A percentile compares a stretch with the other conserved stretches of the same genome.
These are phyloP conservation scores for Dyspetes luteomarginatus DNA, from an alignment of 2,888 invertebrate genomes.

Conservation along the genomic window DNA sequence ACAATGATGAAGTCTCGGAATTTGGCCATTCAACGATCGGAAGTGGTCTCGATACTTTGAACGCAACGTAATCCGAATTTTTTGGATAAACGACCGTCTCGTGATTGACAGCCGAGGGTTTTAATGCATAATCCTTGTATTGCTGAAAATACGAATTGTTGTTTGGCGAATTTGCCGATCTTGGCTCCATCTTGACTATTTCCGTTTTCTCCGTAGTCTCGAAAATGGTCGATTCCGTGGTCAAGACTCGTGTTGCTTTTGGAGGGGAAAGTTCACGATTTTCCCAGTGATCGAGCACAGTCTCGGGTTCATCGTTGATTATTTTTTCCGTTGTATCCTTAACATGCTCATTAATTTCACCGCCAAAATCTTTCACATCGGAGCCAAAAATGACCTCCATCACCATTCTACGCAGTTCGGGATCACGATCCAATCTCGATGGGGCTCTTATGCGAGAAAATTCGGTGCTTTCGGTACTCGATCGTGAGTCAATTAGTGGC, in stretches of 20 bases:
- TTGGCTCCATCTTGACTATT: slow-evolving; percentile 85
- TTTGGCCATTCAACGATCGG: neutral
- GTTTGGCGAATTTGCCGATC: slow-evolving; percentile 86
- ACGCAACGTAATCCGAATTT: neutral
- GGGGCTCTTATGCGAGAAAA: slow-evolving; percentile 22
- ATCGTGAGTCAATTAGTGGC: neutral
- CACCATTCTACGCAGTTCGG: slow-evolving; percentile 79
- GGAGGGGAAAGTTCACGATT: neutral
- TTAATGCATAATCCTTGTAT: slow-evolving; percentile 87
- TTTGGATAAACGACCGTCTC: slow-evolving; percentile 50
- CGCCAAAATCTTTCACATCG: slow-evolving; percentile 11
- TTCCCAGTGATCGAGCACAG: neutral
- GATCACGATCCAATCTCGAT: slow-evolving; percentile 68
- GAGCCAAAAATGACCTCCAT: slow-evolving; percentile 83
- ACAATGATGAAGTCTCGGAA: neutral
- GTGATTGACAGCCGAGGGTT: slow-evolving; percentile 75
- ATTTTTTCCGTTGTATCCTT: neutral
- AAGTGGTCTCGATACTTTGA: neutral
- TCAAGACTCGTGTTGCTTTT: no score
- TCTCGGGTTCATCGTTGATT: slow-evolving; percentile 4
- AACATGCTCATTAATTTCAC: slow-evolving; percentile 23
- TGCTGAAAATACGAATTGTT: slow-evolving; percentile 85
- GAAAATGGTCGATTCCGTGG: neutral
- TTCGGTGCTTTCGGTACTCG: neutral
- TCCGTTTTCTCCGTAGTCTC: neutral